Evolutionary conservation across 2,888 invertebrate species (phyloP).

Genomic region (Pristionchus fissidentatus): DNA sequence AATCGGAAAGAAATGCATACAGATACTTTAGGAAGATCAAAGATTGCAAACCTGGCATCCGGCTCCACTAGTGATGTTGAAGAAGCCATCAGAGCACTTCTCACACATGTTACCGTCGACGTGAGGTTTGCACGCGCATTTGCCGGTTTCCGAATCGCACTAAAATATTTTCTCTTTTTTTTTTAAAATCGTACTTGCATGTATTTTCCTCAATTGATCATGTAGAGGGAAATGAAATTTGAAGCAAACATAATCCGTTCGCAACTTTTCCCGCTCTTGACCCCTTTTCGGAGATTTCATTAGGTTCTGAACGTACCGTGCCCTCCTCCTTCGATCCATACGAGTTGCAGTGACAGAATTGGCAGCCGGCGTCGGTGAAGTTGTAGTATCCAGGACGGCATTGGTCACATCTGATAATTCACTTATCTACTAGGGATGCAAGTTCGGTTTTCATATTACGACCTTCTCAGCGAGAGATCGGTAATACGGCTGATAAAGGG

Average conservation of each 20-base stretch:
- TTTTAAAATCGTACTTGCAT: not conserved
- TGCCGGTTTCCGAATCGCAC: slow-evolving; percentile 76
- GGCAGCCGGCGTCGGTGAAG: slow-evolving; percentile 74
- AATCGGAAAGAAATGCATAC: too few species aligned
- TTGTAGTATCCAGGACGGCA: slow-evolving; percentile 76
- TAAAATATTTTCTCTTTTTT: slow-evolving; percentile 41
- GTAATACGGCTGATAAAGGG: too few species aligned
- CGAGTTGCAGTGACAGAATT: slow-evolving; percentile 73
- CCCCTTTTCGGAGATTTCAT: not conserved
- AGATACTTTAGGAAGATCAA: too few species aligned
- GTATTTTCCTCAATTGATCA: not conserved
- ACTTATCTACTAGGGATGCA: too few species aligned
- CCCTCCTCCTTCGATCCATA: slow-evolving; percentile 71
- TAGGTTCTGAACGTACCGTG: slow-evolving; percentile 53
- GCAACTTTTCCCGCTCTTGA: not conserved
- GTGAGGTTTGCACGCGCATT: slow-evolving; percentile 77
- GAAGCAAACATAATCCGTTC: not conserved
- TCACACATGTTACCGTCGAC: slow-evolving; percentile 77
- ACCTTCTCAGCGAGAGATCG: too few species aligned
- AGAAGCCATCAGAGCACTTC: slow-evolving; percentile 76
- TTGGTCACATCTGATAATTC: slow-evolving; percentile 70
- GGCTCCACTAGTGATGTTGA: slow-evolving; percentile 75
- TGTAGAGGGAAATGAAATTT: not conserved
- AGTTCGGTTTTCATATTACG: too few species aligned
- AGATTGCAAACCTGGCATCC: slow-evolving; percentile 64